A percentile compares a stretch with the other conserved stretches of the same genome.
Evolutionary conservation across 2,888 invertebrate genomes (phyloP).

Genomic region (Lochmaea crataegi): DNA sequence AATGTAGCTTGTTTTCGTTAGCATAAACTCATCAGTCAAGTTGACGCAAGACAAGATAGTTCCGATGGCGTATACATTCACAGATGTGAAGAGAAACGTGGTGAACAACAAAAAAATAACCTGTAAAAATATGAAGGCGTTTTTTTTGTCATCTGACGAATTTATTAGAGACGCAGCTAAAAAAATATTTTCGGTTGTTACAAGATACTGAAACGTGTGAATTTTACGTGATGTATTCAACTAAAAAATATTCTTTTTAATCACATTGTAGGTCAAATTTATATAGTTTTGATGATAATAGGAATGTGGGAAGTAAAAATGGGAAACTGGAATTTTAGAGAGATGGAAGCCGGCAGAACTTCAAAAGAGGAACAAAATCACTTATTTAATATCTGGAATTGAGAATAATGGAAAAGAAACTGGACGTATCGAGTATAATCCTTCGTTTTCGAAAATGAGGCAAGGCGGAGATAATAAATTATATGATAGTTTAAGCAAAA

Average conservation of each 20-base stretch:
- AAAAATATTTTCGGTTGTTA: conserved; percentile 18
- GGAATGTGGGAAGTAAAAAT: too few relatives aligned
- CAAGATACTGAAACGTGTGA: conserved; percentile 7
- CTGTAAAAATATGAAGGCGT: conserved; percentile 32
- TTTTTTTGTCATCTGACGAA: conserved; percentile 29
- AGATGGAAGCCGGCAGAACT: too few relatives aligned
- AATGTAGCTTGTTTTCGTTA: conserved; percentile 34
- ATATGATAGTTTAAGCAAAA: too few relatives aligned
- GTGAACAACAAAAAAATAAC: conserved; percentile 13
- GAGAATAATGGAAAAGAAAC: too few relatives aligned
- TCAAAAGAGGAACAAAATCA: too few relatives aligned
- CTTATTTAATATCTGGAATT: too few relatives aligned
- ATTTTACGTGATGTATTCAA: conserved; percentile 1
- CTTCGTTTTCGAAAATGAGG: too few relatives aligned
- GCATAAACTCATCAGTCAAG: conserved; percentile 35
- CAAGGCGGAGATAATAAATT: too few relatives aligned
- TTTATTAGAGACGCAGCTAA: conserved; percentile 24
- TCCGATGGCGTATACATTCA: conserved; percentile 22
- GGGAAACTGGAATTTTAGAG: too few relatives aligned
- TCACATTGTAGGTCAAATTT: not conserved
- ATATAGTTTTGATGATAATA: too few relatives aligned
- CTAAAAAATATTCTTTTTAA: not conserved
- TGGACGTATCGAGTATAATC: too few relatives aligned
- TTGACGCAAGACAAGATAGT: conserved; percentile 34
- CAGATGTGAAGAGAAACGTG: conserved; percentile 18